Base-by-base conservation (phyloP, 2,888 invertebrate genomes). In the Spodoptera littoralis region DNA sequence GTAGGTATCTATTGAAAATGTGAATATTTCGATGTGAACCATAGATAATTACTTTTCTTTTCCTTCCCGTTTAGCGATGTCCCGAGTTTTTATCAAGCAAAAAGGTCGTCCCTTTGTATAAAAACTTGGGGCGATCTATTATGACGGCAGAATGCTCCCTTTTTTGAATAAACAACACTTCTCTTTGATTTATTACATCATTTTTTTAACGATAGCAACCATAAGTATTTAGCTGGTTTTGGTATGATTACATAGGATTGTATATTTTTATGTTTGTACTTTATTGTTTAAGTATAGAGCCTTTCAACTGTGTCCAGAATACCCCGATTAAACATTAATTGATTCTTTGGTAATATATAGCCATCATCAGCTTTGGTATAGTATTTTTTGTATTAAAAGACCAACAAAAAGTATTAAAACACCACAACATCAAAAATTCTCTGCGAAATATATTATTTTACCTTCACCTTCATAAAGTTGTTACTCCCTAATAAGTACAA, bases 11-110 rank as follows among this genome's bases (percentile, higher is more conserved):
- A 65, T 55, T 62, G 56, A 61, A 76, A 70, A 61, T 46, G 51
- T 36, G 55, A 56, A 70, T 55, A 44, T 78, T 70, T 74, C 36
- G 67, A 77, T 67, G 64, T 64, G 45, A 59, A 65, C 49, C 68
- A 74, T 27, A 69, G 77, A 78, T 79, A 79, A 79, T 78, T 77
- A 70, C 74, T 78, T 77, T 76, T 79, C 74, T 74, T 76, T 69
- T 61, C 56, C 60, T 53, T 65, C 18, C 42, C 66, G 71, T 79
- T 74, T 69, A 71, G 77, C 51, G 52, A 58, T 57, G 60, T 65
- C 63, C 71, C 66, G 77, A 79, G 66, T 79, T 77, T 79, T 79
- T 78, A 79, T 74, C 71, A 77, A 76, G 74, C 58, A 49, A 59
- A 77, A 79, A 77, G 74, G 74, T 77, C 74, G 68, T 43, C 42